Conservation (phyloP, 2,113 vertebrate species). For the Eidolon helvum region DNA sequence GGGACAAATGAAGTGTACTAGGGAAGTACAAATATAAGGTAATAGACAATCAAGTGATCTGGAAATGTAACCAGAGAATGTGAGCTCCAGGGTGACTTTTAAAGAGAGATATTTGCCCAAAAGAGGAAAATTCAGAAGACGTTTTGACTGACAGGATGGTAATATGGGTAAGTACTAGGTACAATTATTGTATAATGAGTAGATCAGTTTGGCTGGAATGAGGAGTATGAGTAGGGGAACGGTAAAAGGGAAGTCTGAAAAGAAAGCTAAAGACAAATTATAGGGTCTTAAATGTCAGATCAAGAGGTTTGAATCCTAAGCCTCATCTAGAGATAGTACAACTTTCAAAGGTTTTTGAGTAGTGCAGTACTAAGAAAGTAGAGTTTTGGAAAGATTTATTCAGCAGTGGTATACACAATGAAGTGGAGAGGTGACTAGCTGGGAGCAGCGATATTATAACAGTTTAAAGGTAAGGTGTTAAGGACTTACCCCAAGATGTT, state of each 20-base stretch:
- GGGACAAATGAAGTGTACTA: not conserved
- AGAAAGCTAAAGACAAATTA: not conserved
- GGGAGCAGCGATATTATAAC: not conserved
- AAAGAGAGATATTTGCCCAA: not conserved
- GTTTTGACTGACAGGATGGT: not conserved
- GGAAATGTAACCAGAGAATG: not conserved
- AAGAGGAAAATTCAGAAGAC: not conserved
- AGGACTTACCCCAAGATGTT: not conserved
- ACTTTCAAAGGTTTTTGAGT: not conserved
- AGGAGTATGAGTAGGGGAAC: not conserved
- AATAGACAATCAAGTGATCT: not conserved
- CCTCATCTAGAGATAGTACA: not conserved
- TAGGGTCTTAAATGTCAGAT: not conserved
- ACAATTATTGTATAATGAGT: not conserved
- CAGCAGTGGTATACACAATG: not conserved
- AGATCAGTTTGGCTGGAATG: not conserved
- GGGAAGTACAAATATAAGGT: not conserved
- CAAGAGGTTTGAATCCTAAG: not conserved
- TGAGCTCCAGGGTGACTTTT: not conserved
- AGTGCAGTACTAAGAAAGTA: not conserved
- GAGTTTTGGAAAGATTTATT: not conserved
- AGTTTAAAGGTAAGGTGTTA: not conserved
- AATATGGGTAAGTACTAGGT: not conserved
- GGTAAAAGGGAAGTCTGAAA: not conserved
- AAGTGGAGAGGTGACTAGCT: not conserved